Percentiles rank a stretch among this genome's conserved stretches.
Evolutionary conservation across 2,888 invertebrate species (phyloP).

Genomic region (Acrocyrtus sp.): DNA sequence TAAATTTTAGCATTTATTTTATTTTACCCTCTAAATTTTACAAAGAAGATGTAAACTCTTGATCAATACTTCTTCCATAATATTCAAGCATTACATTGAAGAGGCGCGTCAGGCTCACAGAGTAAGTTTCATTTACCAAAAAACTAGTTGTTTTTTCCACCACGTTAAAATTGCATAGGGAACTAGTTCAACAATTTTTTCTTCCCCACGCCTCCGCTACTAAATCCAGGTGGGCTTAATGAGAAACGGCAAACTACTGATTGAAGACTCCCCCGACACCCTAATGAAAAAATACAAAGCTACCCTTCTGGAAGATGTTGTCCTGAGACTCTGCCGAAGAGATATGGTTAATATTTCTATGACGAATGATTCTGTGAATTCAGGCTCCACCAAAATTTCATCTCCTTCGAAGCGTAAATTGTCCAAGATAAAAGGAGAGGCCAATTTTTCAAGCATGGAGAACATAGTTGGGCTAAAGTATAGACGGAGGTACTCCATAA

Average conservation of each 20-base stretch:
- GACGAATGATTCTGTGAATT: slow-evolving; percentile 21
- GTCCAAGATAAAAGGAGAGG: slow-evolving; percentile 8
- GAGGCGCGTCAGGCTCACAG: slow-evolving; percentile 91
- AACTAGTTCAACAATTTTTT: too few species aligned
- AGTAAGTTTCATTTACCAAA: too few species aligned
- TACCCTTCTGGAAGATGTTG: slow-evolving; percentile 53
- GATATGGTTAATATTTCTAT: background rate
- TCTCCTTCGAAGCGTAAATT: slow-evolving; percentile 36
- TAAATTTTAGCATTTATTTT: background rate
- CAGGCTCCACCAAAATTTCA: slow-evolving; percentile 36
- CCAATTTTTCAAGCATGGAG: slow-evolving; percentile 9
- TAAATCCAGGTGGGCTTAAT: slow-evolving; percentile 35
- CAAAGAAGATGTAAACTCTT: too few species aligned
- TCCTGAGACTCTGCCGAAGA: slow-evolving; percentile 40
- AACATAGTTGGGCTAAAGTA: slow-evolving; percentile 44
- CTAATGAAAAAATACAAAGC: slow-evolving; percentile 39
- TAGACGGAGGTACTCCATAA: slow-evolving; percentile 39
- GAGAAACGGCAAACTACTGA: slow-evolving; percentile 36
- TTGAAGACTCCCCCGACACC: slow-evolving; percentile 49
- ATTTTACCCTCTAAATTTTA: too few species aligned
- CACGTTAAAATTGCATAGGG: too few species aligned
- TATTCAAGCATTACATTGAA: slow-evolving; percentile 79
- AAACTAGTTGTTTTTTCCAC: too few species aligned
- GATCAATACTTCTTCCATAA: background rate
- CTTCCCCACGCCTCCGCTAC: too few species aligned